Evolutionary conservation across 2,888 invertebrate species (phyloP), one percentile per base, ranked within the genome.

Genomic region (Timandra comae): DNA sequence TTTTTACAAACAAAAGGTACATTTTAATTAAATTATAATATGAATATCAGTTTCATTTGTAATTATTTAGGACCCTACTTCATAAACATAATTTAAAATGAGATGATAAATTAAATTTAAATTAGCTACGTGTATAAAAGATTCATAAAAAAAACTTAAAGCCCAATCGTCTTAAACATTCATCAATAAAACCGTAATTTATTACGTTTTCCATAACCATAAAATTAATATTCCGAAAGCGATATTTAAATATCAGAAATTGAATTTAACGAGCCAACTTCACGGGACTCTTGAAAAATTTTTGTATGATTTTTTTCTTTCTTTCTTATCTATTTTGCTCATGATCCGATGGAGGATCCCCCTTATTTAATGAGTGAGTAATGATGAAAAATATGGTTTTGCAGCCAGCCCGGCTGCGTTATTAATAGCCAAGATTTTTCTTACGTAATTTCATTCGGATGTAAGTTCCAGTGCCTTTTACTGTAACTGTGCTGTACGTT

Each of bases 311-410:
- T 24, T 24, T 24, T 24, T 9, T 5, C 8, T 23, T 23, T 8
- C 3, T 8, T 22, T 2, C 9, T 22, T 22, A 22, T 22, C n/a
- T 8, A 22, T 22, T 7, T 5, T 7, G n/a, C 7, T 10, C 11
- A 19, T 43, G 48, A 59, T 58, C 53, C 49, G 56, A 58, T 63
- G 63, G 58, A 55, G 46, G 49, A 49, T 49, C 61, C 57, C 55
- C 59, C 61, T 56, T 52, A 64, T 66, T 66, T 72, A 69, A 75
- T 71, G 70, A 72, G 69, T 56, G 63, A 61, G 60, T 72, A 66
- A 73, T 76, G 72, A 73, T 75, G 75, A 78, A 71, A 73, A 75
- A 70, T 66, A 69, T 64, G 65, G 64, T 62, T 62, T 62, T 63
- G 63, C 56, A 52, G 56, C 51, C 55, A 38, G 50, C 33, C 49